Conservation (phyloP, 2,113 vertebrate genomes). For the Paramormyrops kingsleyae region DNA sequence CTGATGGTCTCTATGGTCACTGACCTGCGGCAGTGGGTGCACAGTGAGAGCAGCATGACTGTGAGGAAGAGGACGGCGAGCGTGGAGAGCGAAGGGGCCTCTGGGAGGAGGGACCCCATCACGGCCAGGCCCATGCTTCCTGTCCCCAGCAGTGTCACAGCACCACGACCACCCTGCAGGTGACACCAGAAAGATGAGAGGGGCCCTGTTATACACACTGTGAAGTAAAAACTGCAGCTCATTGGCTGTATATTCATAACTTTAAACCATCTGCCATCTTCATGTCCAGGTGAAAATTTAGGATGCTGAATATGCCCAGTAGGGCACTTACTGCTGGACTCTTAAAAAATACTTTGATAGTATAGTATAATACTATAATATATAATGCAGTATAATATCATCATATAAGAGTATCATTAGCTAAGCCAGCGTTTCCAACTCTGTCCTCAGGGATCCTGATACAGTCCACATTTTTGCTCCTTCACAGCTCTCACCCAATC, state of each 20-base stretch:
- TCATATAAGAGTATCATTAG: background rate
- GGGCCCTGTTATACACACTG: background rate
- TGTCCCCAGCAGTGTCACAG: slow-evolving; percentile 45
- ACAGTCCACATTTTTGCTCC: background rate
- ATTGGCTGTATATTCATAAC: background rate
- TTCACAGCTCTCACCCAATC: background rate
- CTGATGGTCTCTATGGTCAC: background rate
- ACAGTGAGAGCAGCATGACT: slow-evolving; percentile 41
- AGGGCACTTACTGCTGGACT: background rate
- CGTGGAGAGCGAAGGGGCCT: slow-evolving; percentile 43
- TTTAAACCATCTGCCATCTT: background rate
- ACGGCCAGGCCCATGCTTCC: slow-evolving; percentile 14
- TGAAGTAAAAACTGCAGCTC: background rate
- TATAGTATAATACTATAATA: background rate
- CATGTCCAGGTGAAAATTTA: background rate
- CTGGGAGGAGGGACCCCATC: slow-evolving; percentile 36
- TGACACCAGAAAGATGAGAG: background rate
- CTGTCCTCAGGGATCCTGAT: background rate
- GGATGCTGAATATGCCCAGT: background rate
- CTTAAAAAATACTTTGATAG: background rate
- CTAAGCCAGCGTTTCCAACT: background rate
- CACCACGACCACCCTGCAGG: background rate
- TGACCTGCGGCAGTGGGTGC: slow-evolving; percentile 44
- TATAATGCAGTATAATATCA: background rate
- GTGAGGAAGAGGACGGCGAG: slow-evolving; percentile 45